Conservation (phyloP, 2,113 vertebrate species). For the Thryonomys swinderianus region DNA sequence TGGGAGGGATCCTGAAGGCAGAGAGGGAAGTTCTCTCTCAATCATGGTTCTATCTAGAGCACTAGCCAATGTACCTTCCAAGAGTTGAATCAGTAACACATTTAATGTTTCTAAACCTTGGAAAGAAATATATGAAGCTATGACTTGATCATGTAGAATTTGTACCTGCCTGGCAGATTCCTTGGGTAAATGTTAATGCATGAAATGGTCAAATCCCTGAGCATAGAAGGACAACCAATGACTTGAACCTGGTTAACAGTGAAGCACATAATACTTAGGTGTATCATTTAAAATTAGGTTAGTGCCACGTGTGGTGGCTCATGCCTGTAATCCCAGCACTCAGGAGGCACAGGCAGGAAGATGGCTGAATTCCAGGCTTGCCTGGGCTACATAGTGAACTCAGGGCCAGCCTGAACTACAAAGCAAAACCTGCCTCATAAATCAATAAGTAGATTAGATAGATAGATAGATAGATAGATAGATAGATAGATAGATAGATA, state of each 20-base stretch:
- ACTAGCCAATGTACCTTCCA: background rate
- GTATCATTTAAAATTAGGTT: background rate
- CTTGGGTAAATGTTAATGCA: background rate
- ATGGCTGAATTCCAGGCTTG: too few relatives aligned
- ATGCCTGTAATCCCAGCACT: too few relatives aligned
- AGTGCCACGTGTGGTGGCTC: too few relatives aligned
- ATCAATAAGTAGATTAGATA: too few relatives aligned
- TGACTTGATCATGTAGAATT: background rate
- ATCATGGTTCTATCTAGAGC: accelerated
- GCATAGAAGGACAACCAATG: background rate
- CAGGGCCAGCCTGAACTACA: too few relatives aligned
- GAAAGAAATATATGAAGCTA: background rate
- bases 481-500: too few relatives aligned
- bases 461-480: too few relatives aligned
- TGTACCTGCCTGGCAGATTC: background rate
- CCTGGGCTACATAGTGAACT: too few relatives aligned
- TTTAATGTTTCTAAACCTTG: background rate
- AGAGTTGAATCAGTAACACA: accelerated
- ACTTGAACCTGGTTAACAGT: background rate
- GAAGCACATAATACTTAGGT: background rate
- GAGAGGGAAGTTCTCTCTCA: background rate
- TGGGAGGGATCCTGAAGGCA: background rate
- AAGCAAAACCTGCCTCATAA: too few relatives aligned
- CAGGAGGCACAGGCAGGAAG: too few relatives aligned
- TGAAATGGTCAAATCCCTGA: background rate